Conservation (phyloP, 2,888 invertebrate genomes). For the Caenorhabditis angaria region DNA sequence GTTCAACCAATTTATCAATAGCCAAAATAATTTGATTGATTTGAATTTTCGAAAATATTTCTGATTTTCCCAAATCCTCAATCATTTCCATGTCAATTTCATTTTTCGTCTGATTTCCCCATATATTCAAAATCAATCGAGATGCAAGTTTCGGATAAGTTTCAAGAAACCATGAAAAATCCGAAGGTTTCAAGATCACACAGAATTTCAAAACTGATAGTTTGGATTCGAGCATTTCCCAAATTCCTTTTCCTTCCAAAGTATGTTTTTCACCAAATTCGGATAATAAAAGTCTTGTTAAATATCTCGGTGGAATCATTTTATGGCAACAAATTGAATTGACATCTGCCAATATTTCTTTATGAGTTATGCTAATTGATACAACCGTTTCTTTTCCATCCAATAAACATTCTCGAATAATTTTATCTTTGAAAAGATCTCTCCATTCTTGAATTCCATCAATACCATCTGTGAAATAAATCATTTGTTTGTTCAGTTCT, state of each 20-base stretch:
- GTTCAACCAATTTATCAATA: conserved; percentile 11
- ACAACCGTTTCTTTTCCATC: conserved; percentile 33
- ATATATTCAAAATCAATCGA: conserved; percentile 25
- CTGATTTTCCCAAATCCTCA: conserved; percentile 20
- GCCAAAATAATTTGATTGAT: conserved; percentile 24
- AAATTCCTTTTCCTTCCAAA: conserved; percentile 42
- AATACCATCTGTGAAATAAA: conserved; percentile 19
- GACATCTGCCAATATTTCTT: conserved; percentile 18
- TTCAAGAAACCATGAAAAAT: conserved; percentile 38
- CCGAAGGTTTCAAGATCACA: conserved; percentile 14
- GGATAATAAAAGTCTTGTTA: conserved; percentile 33
- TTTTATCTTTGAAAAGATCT: conserved; percentile 5
- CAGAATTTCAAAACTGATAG: conserved; percentile 18
- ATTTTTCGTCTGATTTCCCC: conserved; percentile 22
- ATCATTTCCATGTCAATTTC: conserved; percentile 24
- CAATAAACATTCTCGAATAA: conserved; percentile 24
- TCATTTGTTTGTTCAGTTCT: conserved; percentile 20
- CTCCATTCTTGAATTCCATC: conserved; percentile 23
- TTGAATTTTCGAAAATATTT: conserved; percentile 27
- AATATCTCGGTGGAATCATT: conserved; percentile 27
- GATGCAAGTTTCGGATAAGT: conserved; percentile 15
- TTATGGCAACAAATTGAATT: conserved; percentile 23
- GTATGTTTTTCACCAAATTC: conserved; percentile 47
- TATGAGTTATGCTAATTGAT: conserved; percentile 5
- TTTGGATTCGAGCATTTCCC: conserved; percentile 27